Percentiles rank a stretch among this genome's conserved stretches.
Conservation (phyloP, 2,797 vertebrate species). For the Streptopelia turtur region DNA sequence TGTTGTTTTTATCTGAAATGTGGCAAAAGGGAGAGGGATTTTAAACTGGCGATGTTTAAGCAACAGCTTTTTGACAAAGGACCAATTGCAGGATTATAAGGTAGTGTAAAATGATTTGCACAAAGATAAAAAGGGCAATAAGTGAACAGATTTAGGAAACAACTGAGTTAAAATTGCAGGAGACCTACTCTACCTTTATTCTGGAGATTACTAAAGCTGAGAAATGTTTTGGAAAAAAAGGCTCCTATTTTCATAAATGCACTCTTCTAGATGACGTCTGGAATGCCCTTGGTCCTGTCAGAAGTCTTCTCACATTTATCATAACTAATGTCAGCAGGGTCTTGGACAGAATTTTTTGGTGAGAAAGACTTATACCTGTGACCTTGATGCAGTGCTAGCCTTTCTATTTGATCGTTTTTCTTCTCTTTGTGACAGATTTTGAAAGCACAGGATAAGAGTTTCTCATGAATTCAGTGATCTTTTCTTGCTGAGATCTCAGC, state of each 20-base stretch:
- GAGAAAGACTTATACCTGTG: not conserved
- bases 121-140: not conserved
- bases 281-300: not conserved
- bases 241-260: not conserved
- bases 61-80: not conserved
- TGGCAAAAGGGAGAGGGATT: not conserved
- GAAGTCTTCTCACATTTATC: not conserved
- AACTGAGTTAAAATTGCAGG: not conserved
- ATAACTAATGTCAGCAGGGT: not conserved
- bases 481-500: not conserved
- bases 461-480: not conserved
- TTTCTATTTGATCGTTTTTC: conserved; percentile 12
- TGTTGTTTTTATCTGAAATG: not conserved
- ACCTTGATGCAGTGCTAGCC: not conserved
- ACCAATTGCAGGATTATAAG: not conserved
- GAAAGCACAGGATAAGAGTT: not conserved
- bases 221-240: not conserved
- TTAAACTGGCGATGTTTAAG: not conserved
- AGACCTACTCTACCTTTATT: not conserved
- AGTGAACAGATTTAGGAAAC: not conserved
- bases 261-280: not conserved
- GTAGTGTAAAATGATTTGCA: not conserved
- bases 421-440: not conserved
- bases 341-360: not conserved
- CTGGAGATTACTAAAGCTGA: not conserved